Conservation (phyloP, 2,888 invertebrate species). For the Synanthedon vespiformis region DNA sequence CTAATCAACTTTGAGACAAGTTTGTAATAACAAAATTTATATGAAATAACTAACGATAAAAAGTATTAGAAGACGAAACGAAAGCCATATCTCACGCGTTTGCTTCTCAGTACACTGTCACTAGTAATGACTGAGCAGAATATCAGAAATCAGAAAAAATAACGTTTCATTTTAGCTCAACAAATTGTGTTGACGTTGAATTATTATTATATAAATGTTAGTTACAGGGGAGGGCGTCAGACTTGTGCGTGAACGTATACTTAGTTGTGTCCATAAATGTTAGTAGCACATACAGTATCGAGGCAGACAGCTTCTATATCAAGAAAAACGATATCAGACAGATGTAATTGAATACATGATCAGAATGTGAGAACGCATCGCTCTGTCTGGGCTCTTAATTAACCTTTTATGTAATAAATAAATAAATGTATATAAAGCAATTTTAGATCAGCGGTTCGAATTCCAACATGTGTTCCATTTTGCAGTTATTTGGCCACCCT, state of each 20-base stretch:
- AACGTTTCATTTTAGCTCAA: constrained; percentile 2
- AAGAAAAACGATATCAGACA: constrained; percentile 20
- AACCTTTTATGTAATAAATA: too few relatives aligned
- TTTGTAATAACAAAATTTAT: too few relatives aligned
- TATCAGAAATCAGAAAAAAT: constrained; percentile 9
- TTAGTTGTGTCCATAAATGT: constrained; percentile 8
- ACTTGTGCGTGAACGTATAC: neutral
- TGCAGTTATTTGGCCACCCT: too few relatives aligned
- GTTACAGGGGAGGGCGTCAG: neutral
- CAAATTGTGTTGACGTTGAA: constrained; percentile 3
- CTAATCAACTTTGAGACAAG: too few relatives aligned
- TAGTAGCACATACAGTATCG: constrained; percentile 11
- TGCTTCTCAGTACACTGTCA: constrained; percentile 5
- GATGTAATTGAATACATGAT: constrained; percentile 31
- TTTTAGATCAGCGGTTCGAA: too few relatives aligned
- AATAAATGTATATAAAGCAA: too few relatives aligned
- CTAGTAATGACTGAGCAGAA: constrained; percentile 7
- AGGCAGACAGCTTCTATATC: constrained; percentile 2
- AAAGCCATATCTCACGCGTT: too few relatives aligned
- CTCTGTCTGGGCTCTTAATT: neutral
- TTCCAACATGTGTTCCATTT: too few relatives aligned
- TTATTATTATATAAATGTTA: constrained; percentile 2
- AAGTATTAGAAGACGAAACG: too few relatives aligned
- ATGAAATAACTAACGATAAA: too few relatives aligned
- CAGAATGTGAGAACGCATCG: constrained; percentile 15